Percentiles rank a stretch among this genome's conserved stretches.
phyloP scores from a whole-genome alignment of 2,888 invertebrate genomes.

The Gonocerus acuteangulatus region DNA sequence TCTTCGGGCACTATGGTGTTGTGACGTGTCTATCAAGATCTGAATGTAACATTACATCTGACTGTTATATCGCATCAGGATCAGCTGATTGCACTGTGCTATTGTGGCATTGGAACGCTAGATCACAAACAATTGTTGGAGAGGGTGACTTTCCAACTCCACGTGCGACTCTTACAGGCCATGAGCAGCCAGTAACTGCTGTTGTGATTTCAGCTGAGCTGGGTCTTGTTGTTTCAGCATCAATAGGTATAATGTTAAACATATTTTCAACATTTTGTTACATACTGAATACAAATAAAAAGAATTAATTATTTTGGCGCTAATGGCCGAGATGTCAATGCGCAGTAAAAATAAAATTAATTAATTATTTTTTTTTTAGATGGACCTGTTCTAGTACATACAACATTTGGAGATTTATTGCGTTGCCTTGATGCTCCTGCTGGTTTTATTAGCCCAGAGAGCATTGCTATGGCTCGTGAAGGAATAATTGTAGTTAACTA shows the following conservation, averaged over 20 bases:
- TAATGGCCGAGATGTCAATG: no score
- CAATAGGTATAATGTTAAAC: slow-evolving; percentile 45
- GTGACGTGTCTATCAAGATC: slow-evolving; percentile 96
- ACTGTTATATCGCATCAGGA: slow-evolving; percentile 97
- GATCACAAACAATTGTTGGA: slow-evolving; percentile 94
- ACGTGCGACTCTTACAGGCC: slow-evolving; percentile 92
- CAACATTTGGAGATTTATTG: slow-evolving; percentile 92
- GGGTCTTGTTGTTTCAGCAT: slow-evolving; percentile 93
- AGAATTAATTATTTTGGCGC: not conserved
- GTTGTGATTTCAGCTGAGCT: slow-evolving; percentile 96
- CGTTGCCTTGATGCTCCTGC: slow-evolving; percentile 79
- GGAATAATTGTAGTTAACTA: slow-evolving; percentile 93
- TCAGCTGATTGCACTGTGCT: slow-evolving; percentile 96
- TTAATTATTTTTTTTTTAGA: slow-evolving; percentile 49
- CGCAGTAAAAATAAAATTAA: not conserved
- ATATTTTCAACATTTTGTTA: not conserved
- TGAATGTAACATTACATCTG: slow-evolving; percentile 97
- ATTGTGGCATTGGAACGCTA: slow-evolving; percentile 97
- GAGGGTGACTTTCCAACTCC: slow-evolving; percentile 95
- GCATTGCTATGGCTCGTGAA: slow-evolving; percentile 90
- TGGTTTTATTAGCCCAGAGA: slow-evolving; percentile 67
- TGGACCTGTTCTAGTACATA: slow-evolving; percentile 94
- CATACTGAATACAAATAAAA: not conserved
- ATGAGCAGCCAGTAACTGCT: slow-evolving; percentile 90
- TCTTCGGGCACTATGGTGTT: slow-evolving; percentile 98